Evolutionary conservation across 2,888 invertebrate species (phyloP).

Genomic region (Brachyptera risi): DNA sequence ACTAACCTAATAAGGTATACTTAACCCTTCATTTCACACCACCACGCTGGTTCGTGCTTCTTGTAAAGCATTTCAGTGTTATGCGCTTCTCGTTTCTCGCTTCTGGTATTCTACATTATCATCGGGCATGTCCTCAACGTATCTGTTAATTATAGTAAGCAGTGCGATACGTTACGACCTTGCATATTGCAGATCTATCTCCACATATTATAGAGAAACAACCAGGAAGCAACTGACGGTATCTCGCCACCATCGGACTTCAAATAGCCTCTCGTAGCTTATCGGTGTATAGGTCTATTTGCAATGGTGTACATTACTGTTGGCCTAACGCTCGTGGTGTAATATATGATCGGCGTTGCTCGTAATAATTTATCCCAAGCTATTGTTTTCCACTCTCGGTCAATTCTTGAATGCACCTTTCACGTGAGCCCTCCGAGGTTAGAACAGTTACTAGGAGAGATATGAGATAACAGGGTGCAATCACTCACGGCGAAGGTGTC

Average conservation of each 20-base stretch:
- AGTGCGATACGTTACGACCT: neutral
- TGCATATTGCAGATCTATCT: no score
- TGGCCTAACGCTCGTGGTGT: no score
- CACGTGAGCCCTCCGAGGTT: neutral
- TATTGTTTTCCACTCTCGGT: neutral
- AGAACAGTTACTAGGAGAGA: neutral
- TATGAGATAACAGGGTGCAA: slow-evolving; percentile 1
- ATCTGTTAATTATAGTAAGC: neutral
- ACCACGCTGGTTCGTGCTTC: neutral
- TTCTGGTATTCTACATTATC: no score
- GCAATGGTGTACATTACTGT: no score
- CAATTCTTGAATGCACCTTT: neutral
- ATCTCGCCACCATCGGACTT: no score
- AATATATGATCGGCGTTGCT: no score
- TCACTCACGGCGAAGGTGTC: neutral
- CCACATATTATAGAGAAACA: no score
- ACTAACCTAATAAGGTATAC: slow-evolving; percentile 18
- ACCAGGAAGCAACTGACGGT: no score
- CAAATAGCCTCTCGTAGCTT: no score
- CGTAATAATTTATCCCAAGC: neutral
- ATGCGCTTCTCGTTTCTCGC: neutral
- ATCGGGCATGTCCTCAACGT: no score
- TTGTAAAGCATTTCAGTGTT: no score
- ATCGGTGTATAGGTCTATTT: no score
- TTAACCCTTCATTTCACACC: slow-evolving; percentile 13